These are phyloP conservation scores for Lutra lutra DNA, from an alignment of 2,797 vertebrate genomes.

Conservation along the genomic window DNA sequence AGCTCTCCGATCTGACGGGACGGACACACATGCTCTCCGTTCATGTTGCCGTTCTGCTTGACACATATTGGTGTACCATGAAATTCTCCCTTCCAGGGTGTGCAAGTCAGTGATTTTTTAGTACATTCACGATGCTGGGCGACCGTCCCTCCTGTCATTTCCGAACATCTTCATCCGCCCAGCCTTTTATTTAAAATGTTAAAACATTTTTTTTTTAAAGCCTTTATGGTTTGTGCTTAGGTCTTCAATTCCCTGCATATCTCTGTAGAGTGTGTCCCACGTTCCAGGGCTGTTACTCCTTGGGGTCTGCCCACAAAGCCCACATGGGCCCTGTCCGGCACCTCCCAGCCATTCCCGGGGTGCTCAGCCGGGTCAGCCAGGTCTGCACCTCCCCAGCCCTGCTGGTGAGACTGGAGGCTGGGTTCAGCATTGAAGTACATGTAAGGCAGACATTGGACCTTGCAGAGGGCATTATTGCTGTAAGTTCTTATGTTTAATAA, in stretches of 20 bases:
- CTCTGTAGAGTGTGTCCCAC: neutral
- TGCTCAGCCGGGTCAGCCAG: rapidly evolving
- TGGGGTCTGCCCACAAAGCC: neutral
- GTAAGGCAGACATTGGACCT: neutral
- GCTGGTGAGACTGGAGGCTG: neutral
- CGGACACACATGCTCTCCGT: neutral
- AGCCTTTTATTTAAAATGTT: neutral
- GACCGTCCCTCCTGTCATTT: neutral
- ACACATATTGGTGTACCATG: neutral
- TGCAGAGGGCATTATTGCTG: neutral
- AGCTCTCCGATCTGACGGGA: neutral
- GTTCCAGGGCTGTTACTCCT: no score
- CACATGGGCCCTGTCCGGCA: no score
- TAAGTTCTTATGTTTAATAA: neutral
- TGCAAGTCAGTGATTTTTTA: neutral
- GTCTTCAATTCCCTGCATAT: no score
- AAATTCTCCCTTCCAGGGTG: neutral
- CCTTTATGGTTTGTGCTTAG: neutral
- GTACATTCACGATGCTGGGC: neutral
- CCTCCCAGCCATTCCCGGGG: no score
- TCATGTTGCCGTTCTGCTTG: neutral
- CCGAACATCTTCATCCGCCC: neutral
- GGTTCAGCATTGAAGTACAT: neutral
- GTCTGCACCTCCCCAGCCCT: neutral
- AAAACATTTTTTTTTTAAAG: neutral